phyloP scores from a whole-genome alignment of 2,888 invertebrate species.

The Parnassius apollo region DNA sequence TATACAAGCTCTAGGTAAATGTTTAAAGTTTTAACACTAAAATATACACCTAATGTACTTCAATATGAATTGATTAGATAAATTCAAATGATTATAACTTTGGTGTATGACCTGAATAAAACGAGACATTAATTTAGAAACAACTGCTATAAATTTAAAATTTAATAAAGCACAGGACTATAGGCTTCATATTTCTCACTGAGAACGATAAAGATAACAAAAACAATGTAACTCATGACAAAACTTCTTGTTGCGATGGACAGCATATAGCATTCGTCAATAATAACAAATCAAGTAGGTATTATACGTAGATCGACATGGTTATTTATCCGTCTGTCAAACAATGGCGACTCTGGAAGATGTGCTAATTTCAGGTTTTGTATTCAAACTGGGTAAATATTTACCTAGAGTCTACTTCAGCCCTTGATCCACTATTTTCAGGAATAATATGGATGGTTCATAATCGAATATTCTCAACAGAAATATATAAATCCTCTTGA shows the following conservation, averaged over 20 bases:
- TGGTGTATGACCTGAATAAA: conserved; percentile 18
- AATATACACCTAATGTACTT: neutral
- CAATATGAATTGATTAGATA: neutral
- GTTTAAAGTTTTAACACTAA: too few species aligned
- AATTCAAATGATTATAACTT: neutral
- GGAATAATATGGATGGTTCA: conserved; percentile 68
- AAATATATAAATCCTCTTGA: conserved; percentile 70
- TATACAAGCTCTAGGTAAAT: too few species aligned
- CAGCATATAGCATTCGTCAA: conserved; percentile 34
- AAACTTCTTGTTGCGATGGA: conserved; percentile 22
- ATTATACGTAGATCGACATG: conserved; percentile 42
- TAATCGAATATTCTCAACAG: conserved; percentile 67
- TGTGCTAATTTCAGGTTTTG: conserved; percentile 52
- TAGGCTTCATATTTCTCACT: neutral
- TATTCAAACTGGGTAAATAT: conserved; percentile 49
- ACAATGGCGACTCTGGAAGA: conserved; percentile 77
- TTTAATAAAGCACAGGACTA: conserved; percentile 3
- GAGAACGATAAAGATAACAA: conserved; percentile 30
- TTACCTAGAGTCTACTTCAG: conserved; percentile 76
- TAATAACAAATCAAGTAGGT: conserved; percentile 45
- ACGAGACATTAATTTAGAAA: conserved; percentile 8
- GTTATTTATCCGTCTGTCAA: conserved; percentile 58
- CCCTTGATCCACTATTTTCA: conserved; percentile 72
- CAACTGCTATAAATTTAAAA: conserved; percentile 4
- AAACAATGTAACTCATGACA: conserved; percentile 24